A percentile compares a stretch with the other conserved stretches of the same genome.
Conservation (phyloP, 1,140 invertebrate species). For the Olivierus martensii region DNA sequence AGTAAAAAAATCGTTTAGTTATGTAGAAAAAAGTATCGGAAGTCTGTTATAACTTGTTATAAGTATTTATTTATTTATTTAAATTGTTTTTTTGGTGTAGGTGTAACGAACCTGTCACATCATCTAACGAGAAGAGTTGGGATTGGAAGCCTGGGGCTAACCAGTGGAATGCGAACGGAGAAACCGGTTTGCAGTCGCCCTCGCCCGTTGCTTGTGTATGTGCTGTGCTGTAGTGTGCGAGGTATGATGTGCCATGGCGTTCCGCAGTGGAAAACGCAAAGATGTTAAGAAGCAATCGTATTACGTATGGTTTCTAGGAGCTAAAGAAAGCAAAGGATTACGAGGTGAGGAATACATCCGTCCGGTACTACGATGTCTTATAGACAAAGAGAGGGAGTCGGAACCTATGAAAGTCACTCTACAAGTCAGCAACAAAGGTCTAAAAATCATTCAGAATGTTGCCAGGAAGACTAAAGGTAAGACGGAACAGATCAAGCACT, state of each 20-base stretch:
- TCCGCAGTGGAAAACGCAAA: conserved; percentile 18
- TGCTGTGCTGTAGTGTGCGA: too few species aligned
- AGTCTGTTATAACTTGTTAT: too few species aligned
- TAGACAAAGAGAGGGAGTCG: conserved; percentile 64
- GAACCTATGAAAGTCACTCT: conserved; percentile 82
- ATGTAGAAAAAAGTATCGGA: too few species aligned
- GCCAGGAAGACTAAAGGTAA: conserved; percentile 21
- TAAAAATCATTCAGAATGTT: conserved; percentile 76
- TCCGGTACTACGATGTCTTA: conserved; percentile 66
- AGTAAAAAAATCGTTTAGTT: too few species aligned
- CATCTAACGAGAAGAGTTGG: too few species aligned
- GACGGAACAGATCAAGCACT: conserved; percentile 64
- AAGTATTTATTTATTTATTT: too few species aligned
- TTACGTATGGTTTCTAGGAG: conserved; percentile 96
- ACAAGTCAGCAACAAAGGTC: conserved; percentile 71
- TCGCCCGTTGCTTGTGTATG: too few species aligned
- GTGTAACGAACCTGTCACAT: too few species aligned
- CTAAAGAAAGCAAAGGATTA: conserved; percentile 79
- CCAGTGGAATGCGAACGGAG: too few species aligned
- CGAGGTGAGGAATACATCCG: conserved; percentile 62
- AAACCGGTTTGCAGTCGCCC: too few species aligned
- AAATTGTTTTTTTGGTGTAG: too few species aligned
- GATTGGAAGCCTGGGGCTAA: too few species aligned
- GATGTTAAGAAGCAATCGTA: conserved; percentile 91
- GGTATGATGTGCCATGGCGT: conserved; percentile 14